Conservation (phyloP, 2,797 vertebrate genomes). For the Epinephelus coioides region DNA sequence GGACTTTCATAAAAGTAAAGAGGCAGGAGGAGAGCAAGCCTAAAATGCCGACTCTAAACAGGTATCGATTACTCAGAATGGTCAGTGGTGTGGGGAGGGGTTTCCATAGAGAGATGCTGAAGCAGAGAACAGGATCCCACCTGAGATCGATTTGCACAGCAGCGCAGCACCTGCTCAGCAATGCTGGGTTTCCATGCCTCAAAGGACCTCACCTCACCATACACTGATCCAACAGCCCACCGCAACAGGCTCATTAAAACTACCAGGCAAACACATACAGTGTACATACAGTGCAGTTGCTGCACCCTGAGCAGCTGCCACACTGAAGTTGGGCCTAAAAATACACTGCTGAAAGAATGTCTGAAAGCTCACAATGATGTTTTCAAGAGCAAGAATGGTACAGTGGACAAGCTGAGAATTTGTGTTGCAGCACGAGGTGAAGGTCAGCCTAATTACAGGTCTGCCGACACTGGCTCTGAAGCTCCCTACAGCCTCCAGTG, state of each 20-base stretch:
- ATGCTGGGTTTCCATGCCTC: constrained; percentile 26
- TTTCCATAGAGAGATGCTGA: constrained; percentile 1
- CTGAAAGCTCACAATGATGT: constrained; percentile 15
- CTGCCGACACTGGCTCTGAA: constrained; percentile 13
- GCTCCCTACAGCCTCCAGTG: constrained; percentile 7
- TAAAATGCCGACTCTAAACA: constrained; percentile 61
- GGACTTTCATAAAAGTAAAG: constrained; percentile 53
- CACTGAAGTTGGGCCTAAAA: neutral
- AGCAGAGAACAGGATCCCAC: constrained; percentile 32
- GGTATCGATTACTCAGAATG: constrained; percentile 70
- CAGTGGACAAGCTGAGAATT: constrained; percentile 30
- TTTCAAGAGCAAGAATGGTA: constrained; percentile 22
- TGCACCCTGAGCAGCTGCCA: neutral
- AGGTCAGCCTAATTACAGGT: constrained; percentile 57
- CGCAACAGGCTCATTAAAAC: constrained; percentile 55
- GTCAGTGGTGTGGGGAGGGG: constrained; percentile 4
- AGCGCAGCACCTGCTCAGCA: constrained; percentile 28
- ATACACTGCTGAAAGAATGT: constrained; percentile 6
- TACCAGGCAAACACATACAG: neutral
- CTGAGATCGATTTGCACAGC: constrained; percentile 45
- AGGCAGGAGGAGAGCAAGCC: constrained; percentile 25
- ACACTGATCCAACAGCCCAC: constrained; percentile 38
- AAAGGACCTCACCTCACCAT: constrained; percentile 22
- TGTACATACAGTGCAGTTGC: neutral
- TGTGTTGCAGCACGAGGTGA: constrained; percentile 32